Base-by-base conservation (phyloP, 2,113 vertebrate genomes). In the Nesogale talazaci region DNA sequence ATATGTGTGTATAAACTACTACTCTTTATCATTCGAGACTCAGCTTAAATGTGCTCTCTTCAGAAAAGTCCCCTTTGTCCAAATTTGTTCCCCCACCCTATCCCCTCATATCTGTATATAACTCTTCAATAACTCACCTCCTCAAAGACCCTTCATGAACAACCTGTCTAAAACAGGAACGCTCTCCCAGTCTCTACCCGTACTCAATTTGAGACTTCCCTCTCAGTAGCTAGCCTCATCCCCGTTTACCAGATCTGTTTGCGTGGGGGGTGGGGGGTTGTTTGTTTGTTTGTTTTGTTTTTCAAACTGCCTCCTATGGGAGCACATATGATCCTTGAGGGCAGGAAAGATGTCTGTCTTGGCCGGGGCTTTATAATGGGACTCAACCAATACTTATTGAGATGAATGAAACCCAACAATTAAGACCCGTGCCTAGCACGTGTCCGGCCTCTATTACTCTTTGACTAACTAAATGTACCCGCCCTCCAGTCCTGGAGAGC, bases 311-410 rank as follows among this genome's bases (percentile, higher is more conserved):
- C 82, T 90, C 80, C 81, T 74, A 87, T 6, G 83, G 74, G 84
- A 96, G 56, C 91, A 83, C 90, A 34, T 88, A 80, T 65, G 87
- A 94, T 89, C 81, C 56, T 92, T 75, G 84, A 94, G 84, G 83
- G 63, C 40, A 89, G 56, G 95, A 79, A 89, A 94, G 69, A 94
- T 89, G 91, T 95, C 96, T 85, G 69, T 92, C 93, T 95, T 90
- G 63, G 89, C 88, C 34, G 70, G 89, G 91, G 87, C 80, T 93
- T 91, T 89, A 89, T 69, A 84, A 70, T 91, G 78, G 75, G 86
- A 89, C 34, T 94, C 92, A 87, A 74, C 52, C 75, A 93, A 91
- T 31, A 77, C 38, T 76, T 76, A 27, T 10, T 74, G 91, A 94
- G 36, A 89, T 89, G 72, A 93, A 91, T 78, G 91, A 78, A 92